Conservation (phyloP, 1,140 invertebrate species). For the Fopius arisanus region DNA sequence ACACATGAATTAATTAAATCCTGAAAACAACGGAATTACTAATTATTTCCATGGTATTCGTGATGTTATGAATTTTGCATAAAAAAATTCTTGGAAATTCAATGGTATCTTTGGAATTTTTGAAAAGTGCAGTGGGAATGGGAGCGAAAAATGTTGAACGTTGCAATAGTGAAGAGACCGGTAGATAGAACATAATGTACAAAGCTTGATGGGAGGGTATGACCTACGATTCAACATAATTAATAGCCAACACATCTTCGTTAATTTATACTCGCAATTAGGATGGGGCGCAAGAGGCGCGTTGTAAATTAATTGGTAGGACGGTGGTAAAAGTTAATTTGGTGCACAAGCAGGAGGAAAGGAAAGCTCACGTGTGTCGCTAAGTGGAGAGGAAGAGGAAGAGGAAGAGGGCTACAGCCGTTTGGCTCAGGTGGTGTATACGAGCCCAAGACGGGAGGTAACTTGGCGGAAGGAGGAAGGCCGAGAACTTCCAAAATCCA, state of each 20-base stretch:
- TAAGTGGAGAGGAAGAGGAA: not conserved
- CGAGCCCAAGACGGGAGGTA: not conserved
- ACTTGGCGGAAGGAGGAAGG: slow-evolving; percentile 17
- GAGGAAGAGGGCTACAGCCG: slow-evolving; percentile 43
- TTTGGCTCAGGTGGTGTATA: slow-evolving; percentile 57
- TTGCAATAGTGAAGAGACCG: not conserved
- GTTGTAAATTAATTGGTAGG: slow-evolving; percentile 62
- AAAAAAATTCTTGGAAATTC: too few species aligned
- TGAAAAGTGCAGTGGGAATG: too few species aligned
- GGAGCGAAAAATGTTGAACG: too few species aligned
- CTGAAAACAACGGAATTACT: too few species aligned
- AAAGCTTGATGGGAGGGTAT: not conserved
- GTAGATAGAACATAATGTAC: not conserved
- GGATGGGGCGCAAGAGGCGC: slow-evolving; percentile 32
- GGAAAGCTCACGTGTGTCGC: slow-evolving; percentile 1
- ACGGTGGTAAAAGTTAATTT: slow-evolving; percentile 64
- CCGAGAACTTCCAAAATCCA: slow-evolving; percentile 12
- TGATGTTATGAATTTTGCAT: too few species aligned
- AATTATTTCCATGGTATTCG: too few species aligned
- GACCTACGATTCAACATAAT: not conserved
- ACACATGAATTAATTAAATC: too few species aligned
- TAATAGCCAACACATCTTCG: slow-evolving; percentile 32
- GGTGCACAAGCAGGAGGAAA: slow-evolving; percentile 36
- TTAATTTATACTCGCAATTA: slow-evolving; percentile 62
- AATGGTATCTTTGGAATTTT: too few species aligned